A percentile compares a stretch with the other conserved stretches of the same genome.
Evolutionary conservation across 2,797 vertebrate species (phyloP).

Genomic region (Sorex maritimensis): DNA sequence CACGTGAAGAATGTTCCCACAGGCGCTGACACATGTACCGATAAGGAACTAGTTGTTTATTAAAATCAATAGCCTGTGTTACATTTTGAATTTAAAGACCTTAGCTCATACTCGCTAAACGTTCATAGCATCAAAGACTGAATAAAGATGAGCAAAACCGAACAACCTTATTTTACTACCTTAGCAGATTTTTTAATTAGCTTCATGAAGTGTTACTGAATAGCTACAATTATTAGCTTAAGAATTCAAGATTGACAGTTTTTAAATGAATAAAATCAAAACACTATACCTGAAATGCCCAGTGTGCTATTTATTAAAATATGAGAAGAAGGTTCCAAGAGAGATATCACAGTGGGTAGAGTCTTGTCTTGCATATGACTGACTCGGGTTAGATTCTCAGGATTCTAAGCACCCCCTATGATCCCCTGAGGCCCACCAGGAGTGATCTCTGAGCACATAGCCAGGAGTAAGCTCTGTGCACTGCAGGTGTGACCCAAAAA

Average conservation of each 20-base stretch:
- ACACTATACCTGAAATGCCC: neutral
- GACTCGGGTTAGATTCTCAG: too few relatives aligned
- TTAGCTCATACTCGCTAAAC: neutral
- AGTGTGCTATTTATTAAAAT: constrained; percentile 40
- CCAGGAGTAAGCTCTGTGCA: too few relatives aligned
- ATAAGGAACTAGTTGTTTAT: constrained; percentile 56
- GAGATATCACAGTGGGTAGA: neutral
- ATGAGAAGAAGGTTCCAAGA: neutral
- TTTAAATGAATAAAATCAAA: constrained; percentile 18
- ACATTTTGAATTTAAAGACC: constrained; percentile 54
- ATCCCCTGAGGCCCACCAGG: too few relatives aligned
- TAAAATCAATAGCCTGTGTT: constrained; percentile 54
- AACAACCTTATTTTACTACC: neutral
- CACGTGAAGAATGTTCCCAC: neutral
- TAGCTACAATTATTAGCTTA: neutral
- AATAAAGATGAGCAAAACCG: neutral
- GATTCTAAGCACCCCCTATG: too few relatives aligned
- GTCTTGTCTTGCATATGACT: neutral
- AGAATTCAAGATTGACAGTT: neutral
- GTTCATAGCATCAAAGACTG: neutral
- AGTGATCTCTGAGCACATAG: too few relatives aligned
- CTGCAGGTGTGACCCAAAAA: too few relatives aligned
- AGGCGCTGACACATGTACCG: neutral
- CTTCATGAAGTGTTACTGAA: neutral
- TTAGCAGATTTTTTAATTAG: neutral